Conservation (phyloP, 2,797 vertebrate species). For the Distichodus sexfasciatus region DNA sequence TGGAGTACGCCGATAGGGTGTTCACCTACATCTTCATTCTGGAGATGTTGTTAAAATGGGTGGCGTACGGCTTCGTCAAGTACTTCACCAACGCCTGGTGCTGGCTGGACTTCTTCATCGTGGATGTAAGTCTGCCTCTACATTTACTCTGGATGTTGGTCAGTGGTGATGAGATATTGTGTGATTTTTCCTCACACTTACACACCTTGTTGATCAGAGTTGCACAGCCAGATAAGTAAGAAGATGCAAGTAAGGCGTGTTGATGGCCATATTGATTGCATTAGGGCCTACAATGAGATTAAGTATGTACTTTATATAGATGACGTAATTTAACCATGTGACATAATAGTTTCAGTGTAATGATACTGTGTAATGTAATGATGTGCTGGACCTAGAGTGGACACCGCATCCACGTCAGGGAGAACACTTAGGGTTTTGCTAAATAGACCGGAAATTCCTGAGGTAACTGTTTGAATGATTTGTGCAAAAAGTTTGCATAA, state of each 20-base stretch:
- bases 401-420: too few species aligned
- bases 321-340: too few species aligned
- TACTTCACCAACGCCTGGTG: constrained; percentile 99
- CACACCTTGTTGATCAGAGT: constrained; percentile 42
- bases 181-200: constrained; percentile 23
- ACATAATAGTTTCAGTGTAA: too few species aligned
- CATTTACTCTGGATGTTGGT: not conserved
- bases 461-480: too few species aligned
- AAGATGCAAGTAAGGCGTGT: not conserved
- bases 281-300: not conserved
- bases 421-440: too few species aligned
- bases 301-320: not conserved
- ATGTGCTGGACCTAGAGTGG: too few species aligned
- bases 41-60: constrained; percentile 99
- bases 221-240: not conserved
- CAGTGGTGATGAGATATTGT: too few species aligned
- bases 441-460: too few species aligned
- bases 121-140: constrained; percentile 86
- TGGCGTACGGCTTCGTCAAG: constrained; percentile 96
- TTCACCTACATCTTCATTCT: constrained; percentile 99
- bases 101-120: constrained; percentile 99
- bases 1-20: constrained; percentile 95
- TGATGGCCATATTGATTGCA: not conserved
- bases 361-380: not conserved
- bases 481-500: too few species aligned